Conservation (phyloP, 2,888 invertebrate species). For the Callosobruchus maculatus region DNA sequence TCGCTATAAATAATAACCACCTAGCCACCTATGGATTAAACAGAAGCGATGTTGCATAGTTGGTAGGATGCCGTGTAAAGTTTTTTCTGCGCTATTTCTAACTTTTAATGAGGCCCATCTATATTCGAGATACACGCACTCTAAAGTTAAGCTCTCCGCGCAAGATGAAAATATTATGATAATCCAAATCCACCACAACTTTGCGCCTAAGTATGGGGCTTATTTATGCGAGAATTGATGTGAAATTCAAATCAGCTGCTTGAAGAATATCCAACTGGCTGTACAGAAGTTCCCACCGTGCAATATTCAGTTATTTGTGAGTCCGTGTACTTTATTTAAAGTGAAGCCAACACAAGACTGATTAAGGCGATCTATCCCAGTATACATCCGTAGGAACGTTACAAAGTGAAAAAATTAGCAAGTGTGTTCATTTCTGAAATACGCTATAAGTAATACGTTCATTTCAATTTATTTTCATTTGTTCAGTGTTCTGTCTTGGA, state of each 20-base stretch:
- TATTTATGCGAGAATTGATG: not conserved
- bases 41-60: not conserved
- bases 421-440: too few relatives aligned
- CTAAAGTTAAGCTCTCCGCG: not conserved
- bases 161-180: not conserved
- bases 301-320: not conserved
- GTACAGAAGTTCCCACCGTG: not conserved
- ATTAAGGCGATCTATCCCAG: too few relatives aligned
- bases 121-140: not conserved
- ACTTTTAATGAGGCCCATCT: not conserved
- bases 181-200: not conserved
- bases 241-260: not conserved
- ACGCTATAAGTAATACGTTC: too few relatives aligned
- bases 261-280: not conserved
- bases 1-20: not conserved
- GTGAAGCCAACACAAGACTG: too few relatives aligned
- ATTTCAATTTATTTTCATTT: too few relatives aligned
- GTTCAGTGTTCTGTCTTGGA: too few relatives aligned
- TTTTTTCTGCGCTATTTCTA: not conserved
- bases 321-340: not conserved
- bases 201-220: not conserved
- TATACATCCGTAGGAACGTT: too few relatives aligned
- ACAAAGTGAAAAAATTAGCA: too few relatives aligned
- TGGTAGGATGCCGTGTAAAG: not conserved
- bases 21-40: not conserved